Conservation (phyloP, 2,113 vertebrate genomes). For the Danionella cerebrum region DNA sequence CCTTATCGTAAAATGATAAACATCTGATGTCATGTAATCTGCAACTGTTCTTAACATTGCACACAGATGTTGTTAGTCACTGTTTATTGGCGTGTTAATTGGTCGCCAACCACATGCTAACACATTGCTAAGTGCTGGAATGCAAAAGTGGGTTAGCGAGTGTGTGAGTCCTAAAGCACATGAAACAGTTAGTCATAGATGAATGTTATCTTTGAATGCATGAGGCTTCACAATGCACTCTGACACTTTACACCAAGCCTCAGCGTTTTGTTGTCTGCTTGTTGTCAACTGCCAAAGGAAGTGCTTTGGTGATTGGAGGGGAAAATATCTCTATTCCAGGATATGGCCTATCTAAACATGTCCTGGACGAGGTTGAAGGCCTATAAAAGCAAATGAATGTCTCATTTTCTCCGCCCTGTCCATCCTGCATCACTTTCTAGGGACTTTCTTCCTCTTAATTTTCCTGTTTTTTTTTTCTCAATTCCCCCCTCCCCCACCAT, state of each 20-base stretch:
- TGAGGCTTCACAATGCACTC: neutral
- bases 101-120: constrained; percentile 20
- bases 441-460: neutral
- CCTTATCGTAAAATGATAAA: constrained; percentile 28
- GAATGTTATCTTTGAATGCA: constrained; percentile 23
- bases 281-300: constrained; percentile 28
- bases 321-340: constrained; percentile 37
- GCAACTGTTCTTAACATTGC: constrained; percentile 23
- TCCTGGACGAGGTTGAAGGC: constrained; percentile 18
- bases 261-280: constrained; percentile 11
- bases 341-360: constrained; percentile 36
- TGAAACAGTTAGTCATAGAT: constrained; percentile 15
- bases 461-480: neutral
- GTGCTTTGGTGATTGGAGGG: constrained; percentile 25
- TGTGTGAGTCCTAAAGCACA: constrained; percentile 18
- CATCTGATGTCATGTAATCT: constrained; percentile 31
- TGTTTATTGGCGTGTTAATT: constrained; percentile 38
- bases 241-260: neutral
- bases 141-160: constrained; percentile 6
- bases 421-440: constrained; percentile 3
- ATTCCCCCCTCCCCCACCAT: neutral
- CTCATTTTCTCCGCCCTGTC: constrained; percentile 28
- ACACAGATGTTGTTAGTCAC: constrained; percentile 29
- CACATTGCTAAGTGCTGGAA: constrained; percentile 25
- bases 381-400: constrained; percentile 35